Evolutionary conservation across 2,113 vertebrate genomes (phyloP), one percentile per base, ranked within the genome.

Genomic region (Neogobius melanostomus): DNA sequence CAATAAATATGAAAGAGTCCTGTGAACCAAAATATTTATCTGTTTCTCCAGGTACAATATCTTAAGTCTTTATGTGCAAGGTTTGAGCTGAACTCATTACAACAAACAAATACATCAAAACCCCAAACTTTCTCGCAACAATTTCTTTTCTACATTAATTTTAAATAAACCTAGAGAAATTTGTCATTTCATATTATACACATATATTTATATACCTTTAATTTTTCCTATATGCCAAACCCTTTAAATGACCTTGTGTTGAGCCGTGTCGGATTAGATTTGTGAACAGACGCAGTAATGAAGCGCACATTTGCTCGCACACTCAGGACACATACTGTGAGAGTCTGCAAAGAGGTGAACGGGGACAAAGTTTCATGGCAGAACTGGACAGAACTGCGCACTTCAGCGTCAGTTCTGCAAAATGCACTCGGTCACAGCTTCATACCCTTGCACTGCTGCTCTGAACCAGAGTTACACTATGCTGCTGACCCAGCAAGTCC

Each of bases 31-130:
- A 91, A 93, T 87, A 89, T 83, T 91, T 82, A 82, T 89, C 84
- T 90, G 82, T 77, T 87, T 88, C 86, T 91, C 77, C 87, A 87
- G 89, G 90, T 91, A 92, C 91, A 89, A 90, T 89, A 90, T 89
- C 92, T 90, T 91, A 93, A 93, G 91, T 90, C 87, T 90, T 91
- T 94, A 94, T 94, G 94, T 92, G 95, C 93, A 94, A 87, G 80
- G 91, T 91, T 87, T 75, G 79, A 91, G 90, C 90, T 69, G 86
- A 90, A 90, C 87, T 90, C 84, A 87, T 91, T 88, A 92, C 87
- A 89, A 92, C 89, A 88, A 89, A 90, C 87, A 90, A 70, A 83
- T 62, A 89, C 89, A 85, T 87, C 72, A 74, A 87, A 77, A 68
- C 54, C 75, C 85, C 76, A 48, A 3, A 62, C 74, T 67, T 51